Base-by-base conservation (phyloP, 2,888 invertebrate species). In the Pollenia amentaria region DNA sequence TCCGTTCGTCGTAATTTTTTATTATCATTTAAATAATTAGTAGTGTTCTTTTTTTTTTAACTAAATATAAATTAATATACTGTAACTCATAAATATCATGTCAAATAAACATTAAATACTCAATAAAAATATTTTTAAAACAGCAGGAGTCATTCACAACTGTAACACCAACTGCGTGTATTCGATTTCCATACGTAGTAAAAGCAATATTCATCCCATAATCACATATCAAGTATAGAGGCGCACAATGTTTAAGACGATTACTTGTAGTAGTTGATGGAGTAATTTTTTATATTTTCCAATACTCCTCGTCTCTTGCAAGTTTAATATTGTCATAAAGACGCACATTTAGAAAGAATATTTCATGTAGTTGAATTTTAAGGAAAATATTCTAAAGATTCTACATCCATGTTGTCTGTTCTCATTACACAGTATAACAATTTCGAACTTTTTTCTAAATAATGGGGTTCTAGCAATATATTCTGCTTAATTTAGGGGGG, bases 81-180 rank as follows among this genome's bases (percentile, higher is more conserved):
- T 21, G 44, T 18, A 65, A 77, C 16, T 72, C 65, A 57, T 48
- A 79, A 69, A 79, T 84, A 42, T 84, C 79, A 48, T 84, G 75
- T 53, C 67, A 75, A 84, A 75, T 62, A 40, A 69, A 79, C 79
- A 75, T 84, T 84, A 84, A 84, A 79, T 75, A 69, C 12, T 46
- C 78, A 79, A 79, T 84, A 79, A 64, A n/a, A 79, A 69, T 75
- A 84, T 79, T 79, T 79, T 53, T 51, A 69, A 46, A 79, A 55
- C 84, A 69, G 75, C 84, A 55, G 79, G 64, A 55, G 75, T 60
- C 21, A 79, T 60, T 79, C 46, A 64, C 62, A 79, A 57, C 44
- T 69, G 67, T 75, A 84, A 79, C 79, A 84, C 79, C 55, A 70
- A 69, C 48, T 44, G 53, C 9, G 21, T 46, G 14, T 44, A 38